A percentile compares a stretch with the other conserved stretches of the same genome.
phyloP scores from a whole-genome alignment of 2,888 invertebrate species.

The Rhopalosiphum nymphaeae region DNA sequence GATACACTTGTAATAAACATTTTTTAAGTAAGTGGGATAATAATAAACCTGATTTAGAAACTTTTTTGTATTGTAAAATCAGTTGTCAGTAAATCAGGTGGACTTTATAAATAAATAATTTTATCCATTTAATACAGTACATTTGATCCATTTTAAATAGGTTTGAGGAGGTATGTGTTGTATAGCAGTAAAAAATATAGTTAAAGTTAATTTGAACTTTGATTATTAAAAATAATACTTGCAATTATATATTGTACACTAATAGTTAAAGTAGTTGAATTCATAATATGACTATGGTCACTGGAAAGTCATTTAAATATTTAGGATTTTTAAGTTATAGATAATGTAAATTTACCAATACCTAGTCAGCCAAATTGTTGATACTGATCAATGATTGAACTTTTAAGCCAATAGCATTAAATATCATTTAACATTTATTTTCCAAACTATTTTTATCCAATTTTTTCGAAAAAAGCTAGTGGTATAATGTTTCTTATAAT shows the following conservation, averaged over 20 bases:
- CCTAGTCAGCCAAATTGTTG: neutral
- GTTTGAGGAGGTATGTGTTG: neutral
- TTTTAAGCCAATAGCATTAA: slow-evolving; percentile 3
- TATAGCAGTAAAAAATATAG: neutral
- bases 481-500: neutral
- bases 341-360: neutral
- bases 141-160: neutral
- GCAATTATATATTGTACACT: neutral
- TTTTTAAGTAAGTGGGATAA: neutral
- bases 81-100: neutral
- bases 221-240: neutral
- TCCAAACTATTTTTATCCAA: neutral
- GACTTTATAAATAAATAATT: neutral
- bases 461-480: neutral
- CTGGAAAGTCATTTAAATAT: neutral
- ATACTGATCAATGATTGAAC: neutral
- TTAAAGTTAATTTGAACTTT: neutral
- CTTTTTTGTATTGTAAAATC: neutral
- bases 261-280: neutral
- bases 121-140: neutral
- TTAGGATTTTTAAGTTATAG: neutral
- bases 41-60: slow-evolving; percentile 3
- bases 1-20: slow-evolving; percentile 6
- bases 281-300: neutral
- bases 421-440: neutral